Evolutionary conservation across 2,888 invertebrate species (phyloP).

Genomic region (Protonemura montana): DNA sequence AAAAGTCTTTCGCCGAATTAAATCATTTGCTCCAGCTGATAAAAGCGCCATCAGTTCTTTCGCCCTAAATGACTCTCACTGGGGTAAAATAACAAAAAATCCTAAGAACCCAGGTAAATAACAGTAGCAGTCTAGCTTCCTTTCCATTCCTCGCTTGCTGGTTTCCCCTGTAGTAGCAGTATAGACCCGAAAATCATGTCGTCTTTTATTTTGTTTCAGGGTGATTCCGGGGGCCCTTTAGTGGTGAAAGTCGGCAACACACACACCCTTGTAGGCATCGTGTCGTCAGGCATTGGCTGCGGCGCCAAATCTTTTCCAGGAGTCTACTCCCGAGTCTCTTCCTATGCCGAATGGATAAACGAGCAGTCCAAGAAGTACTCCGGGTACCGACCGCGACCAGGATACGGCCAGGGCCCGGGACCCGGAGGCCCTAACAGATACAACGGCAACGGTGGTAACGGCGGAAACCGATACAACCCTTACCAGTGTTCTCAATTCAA

Average conservation of each 20-base stretch:
- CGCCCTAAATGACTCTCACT: no score
- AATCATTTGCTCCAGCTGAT: no score
- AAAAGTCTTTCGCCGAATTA: no score
- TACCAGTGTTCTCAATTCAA: not conserved
- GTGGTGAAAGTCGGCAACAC: slow-evolving; percentile 47
- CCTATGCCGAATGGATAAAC: slow-evolving; percentile 51
- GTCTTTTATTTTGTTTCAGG: slow-evolving; percentile 46
- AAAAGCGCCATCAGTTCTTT: no score
- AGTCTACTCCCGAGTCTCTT: slow-evolving; percentile 51
- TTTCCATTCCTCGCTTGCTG: no score
- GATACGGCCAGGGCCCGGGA: not conserved
- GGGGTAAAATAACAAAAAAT: no score
- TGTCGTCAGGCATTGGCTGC: slow-evolving; percentile 52
- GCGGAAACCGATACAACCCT: not conserved
- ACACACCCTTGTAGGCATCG: slow-evolving; percentile 50
- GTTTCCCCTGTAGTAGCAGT: no score
- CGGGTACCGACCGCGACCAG: not conserved
- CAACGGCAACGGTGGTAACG: not conserved
- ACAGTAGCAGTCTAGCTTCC: no score
- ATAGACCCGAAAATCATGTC: no score
- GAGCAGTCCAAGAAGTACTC: not conserved
- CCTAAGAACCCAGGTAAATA: no score
- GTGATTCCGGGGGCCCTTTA: slow-evolving; percentile 53
- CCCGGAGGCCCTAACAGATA: not conserved
- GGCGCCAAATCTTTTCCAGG: slow-evolving; percentile 51